A percentile compares a stretch with the other conserved stretches of the same genome.
These are phyloP conservation scores for Dione juno DNA, from an alignment of 2,888 invertebrate genomes.

Conservation along the genomic window DNA sequence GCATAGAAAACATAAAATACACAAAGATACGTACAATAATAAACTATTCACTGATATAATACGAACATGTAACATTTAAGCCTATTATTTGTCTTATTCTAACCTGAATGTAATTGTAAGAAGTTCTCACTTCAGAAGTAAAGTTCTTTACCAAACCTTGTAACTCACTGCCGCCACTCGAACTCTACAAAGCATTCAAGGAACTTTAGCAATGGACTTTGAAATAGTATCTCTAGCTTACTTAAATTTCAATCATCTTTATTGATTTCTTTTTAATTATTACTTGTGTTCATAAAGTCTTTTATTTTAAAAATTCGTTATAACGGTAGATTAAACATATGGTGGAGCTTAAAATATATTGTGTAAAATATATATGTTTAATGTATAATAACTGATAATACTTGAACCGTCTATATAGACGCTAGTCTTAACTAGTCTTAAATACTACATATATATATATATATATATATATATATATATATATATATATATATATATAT, in stretches of 20 bases:
- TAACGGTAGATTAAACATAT: not conserved
- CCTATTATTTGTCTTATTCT: conserved; percentile 4
- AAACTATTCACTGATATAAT: conserved; percentile 9
- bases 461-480: no score
- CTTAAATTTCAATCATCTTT: no score
- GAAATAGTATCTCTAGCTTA: not conserved
- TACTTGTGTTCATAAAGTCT: not conserved
- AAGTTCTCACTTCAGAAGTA: conserved; percentile 11
- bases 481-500: no score
- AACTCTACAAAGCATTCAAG: conserved; percentile 3
- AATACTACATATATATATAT: no score
- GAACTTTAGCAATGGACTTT: not conserved
- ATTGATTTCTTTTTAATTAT: no score
- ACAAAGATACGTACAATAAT: not conserved
- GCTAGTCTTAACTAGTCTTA: not conserved
- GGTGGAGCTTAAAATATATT: not conserved
- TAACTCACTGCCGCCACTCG: conserved; percentile 8
- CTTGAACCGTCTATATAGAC: not conserved
- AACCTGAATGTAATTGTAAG: conserved; percentile 7
- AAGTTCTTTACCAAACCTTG: conserved; percentile 13
- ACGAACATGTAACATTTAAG: conserved; percentile 5
- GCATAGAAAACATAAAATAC: not conserved
- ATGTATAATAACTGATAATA: not conserved
- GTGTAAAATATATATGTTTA: not conserved
- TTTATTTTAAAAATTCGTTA: not conserved